Base-by-base conservation (phyloP, 2,797 vertebrate genomes). In the Lepilemur ruficaudatus region DNA sequence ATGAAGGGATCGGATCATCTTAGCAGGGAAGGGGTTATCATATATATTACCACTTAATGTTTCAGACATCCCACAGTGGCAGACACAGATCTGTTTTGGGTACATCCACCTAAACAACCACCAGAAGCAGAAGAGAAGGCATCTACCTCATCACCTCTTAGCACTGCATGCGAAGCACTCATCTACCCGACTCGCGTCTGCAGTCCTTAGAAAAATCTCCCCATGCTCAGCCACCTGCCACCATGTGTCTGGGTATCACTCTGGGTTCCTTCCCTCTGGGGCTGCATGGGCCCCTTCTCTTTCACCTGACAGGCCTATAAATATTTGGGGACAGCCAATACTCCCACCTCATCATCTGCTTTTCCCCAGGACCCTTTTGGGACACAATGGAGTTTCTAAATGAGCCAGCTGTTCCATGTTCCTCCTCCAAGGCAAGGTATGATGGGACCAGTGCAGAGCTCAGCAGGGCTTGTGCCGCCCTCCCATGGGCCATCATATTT, bases 121-220 rank as follows among this genome's bases (percentile, higher is more conserved):
- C 23, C 10, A 15, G 65, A 57, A 75, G 72, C 30, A 63, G 72
- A 32, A 65, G 81, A 55, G 52, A 78, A 17, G 78, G 32, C 17
- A 4, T 78, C 41, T 13, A n/a, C 4, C 55, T 14, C n/a, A 10
- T 30, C 0, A 8, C 52, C 69, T 55, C 30, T 13, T 2, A 10
- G 46, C 41, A 7, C 12, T 0, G 85, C 41, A 23, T 7, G 3
- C 10, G 1, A n/a, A 61, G 75, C 38, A 0, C 76, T 55, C 28
- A 2, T 4, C 50, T 3, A 0, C 2, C 55, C 61, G 13, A 25
- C 50, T 50, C 0, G 0, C 0, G 32, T 20, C 23, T n/a, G 28
- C 4, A 1, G 28, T 30, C 28, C 88, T 88, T 28, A 4, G 52
- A 32, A 28, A 73, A 6, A 5, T 30, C 18, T 28, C 55, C 55